phyloP scores from a whole-genome alignment of 1,140 invertebrate species.

The Eumeta japonica region DNA sequence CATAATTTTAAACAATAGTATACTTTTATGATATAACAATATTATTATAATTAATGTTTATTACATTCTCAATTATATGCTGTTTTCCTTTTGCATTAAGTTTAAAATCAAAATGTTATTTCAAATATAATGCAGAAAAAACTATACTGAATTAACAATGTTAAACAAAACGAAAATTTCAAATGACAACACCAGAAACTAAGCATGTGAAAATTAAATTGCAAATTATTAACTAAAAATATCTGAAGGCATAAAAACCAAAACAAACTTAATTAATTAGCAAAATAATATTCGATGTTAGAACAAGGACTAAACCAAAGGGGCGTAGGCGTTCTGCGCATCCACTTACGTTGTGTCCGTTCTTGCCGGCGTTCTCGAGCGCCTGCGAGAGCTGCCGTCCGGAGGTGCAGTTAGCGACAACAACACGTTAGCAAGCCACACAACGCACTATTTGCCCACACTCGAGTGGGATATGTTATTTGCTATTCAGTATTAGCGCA shows the following conservation, averaged over 20 bases:
- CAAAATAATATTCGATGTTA: constrained; percentile 11
- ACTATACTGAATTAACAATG: no score
- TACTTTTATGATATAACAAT: neutral
- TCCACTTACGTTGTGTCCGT: constrained; percentile 51
- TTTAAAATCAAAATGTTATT: no score
- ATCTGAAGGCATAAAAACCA: neutral
- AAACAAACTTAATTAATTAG: neutral
- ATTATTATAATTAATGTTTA: no score
- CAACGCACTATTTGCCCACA: no score
- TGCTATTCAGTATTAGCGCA: neutral
- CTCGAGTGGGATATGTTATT: no score
- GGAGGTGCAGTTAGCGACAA: constrained; percentile 31
- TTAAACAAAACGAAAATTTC: neutral
- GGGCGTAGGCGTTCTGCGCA: no score
- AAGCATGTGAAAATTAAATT: neutral
- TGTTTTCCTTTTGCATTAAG: no score
- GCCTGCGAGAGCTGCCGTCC: constrained; percentile 47
- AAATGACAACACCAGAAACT: neutral
- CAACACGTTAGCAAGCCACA: constrained; percentile 39
- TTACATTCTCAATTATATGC: no score
- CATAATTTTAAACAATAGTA: neutral
- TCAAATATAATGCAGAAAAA: no score
- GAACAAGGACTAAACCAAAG: constrained; percentile 1
- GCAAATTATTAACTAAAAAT: neutral
- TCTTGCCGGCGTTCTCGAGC: constrained; percentile 46